phyloP scores from a whole-genome alignment of 2,888 invertebrate species.

The Drosophila gaucha region DNA sequence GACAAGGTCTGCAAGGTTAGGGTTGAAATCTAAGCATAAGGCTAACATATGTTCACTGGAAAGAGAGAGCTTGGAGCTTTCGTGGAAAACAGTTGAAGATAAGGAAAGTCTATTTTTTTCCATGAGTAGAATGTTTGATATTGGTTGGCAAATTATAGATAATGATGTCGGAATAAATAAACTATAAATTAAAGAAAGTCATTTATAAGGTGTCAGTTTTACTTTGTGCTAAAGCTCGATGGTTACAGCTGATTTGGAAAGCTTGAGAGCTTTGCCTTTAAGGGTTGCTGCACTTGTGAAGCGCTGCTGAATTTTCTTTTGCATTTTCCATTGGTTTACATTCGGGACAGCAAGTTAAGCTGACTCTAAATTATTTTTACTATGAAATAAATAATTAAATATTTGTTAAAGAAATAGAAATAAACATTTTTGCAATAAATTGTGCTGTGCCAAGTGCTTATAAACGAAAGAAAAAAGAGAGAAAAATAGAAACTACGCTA shows the following conservation, averaged over 20 bases:
- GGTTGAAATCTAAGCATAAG: conserved; percentile 64
- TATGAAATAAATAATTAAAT: background rate
- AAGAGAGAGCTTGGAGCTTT: conserved; percentile 43
- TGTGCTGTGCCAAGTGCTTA: conserved; percentile 1
- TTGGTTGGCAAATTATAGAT: background rate
- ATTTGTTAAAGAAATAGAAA: conserved; percentile 2
- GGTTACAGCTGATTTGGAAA: conserved; percentile 49
- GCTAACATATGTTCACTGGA: conserved; percentile 64
- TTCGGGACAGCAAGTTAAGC: conserved; percentile 27
- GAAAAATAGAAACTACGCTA: conserved; percentile 19
- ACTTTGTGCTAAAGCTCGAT: background rate
- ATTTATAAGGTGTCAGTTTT: background rate
- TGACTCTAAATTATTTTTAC: background rate
- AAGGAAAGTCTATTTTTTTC: background rate
- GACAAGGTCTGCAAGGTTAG: conserved; percentile 71
- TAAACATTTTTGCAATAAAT: conserved; percentile 4
- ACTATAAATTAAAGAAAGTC: background rate
- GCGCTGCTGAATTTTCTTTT: conserved; percentile 29
- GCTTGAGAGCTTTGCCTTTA: conserved; percentile 45
- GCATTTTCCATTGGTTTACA: conserved; percentile 73
- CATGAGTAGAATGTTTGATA: background rate
- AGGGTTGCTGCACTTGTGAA: conserved; percentile 41
- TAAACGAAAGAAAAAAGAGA: background rate
- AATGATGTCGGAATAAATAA: background rate
- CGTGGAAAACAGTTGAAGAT: conserved; percentile 6